Conservation (phyloP, 2,797 vertebrate species). For the Amazona ochrocephala region DNA sequence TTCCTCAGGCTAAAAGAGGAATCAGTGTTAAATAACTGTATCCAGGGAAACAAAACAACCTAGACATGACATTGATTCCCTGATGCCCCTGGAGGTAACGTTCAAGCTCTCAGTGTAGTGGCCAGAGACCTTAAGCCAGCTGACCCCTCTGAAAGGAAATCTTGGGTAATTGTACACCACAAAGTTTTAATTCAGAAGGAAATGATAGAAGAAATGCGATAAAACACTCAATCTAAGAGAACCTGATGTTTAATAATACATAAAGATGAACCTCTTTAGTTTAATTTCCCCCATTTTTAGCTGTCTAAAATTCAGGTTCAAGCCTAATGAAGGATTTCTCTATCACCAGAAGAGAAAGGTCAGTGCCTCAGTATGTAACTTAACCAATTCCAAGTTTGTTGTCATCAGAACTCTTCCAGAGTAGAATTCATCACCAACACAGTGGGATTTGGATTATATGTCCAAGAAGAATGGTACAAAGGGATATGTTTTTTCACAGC, state of each 20-base stretch:
- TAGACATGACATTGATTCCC: background rate
- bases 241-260: constrained; percentile 19
- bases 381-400: background rate
- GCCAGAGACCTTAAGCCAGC: background rate
- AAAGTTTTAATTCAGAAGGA: background rate
- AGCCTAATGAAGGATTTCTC: background rate
- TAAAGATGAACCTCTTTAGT: background rate
- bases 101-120: background rate
- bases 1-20: background rate
- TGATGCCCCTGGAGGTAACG: background rate
- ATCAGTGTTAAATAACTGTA: background rate
- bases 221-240: background rate
- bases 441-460: background rate
- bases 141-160: background rate
- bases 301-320: background rate
- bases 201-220: background rate
- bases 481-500: background rate
- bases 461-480: background rate
- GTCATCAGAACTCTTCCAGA: background rate
- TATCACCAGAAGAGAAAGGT: background rate
- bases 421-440: background rate
- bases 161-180: background rate
- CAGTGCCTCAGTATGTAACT: background rate
- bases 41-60: constrained; percentile 10
- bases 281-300: constrained; percentile 16